Conservation (phyloP, 2,113 vertebrate species). For the Chloebia gouldiae region DNA sequence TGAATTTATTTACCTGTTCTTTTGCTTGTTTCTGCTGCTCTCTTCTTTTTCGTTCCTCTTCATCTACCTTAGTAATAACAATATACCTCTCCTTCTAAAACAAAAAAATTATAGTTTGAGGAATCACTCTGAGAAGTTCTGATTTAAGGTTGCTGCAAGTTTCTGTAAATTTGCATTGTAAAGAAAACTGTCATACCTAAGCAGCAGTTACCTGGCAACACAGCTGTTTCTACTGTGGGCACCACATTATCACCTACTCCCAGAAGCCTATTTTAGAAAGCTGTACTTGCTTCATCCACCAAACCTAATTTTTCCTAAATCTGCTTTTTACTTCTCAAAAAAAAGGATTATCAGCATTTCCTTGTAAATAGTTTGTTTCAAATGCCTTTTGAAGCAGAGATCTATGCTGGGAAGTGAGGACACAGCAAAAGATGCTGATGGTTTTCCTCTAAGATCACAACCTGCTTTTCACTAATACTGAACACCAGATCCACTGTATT, state of each 20-base stretch:
- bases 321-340: not conserved
- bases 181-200: not conserved
- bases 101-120: not conserved
- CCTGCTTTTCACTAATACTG: not conserved
- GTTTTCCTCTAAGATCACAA: not conserved
- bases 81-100: conserved; percentile 93
- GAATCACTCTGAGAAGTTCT: not conserved
- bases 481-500: not conserved
- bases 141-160: not conserved
- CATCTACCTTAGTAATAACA: conserved; percentile 91
- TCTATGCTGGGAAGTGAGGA: not conserved
- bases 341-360: not conserved
- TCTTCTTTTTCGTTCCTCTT: conserved; percentile 89
- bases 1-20: conserved; percentile 82
- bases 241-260: not conserved
- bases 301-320: not conserved
- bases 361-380: not conserved
- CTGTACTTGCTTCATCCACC: not conserved
- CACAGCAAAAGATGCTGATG: not conserved
- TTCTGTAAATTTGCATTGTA: not conserved
- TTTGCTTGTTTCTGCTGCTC: conserved; percentile 89
- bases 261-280: not conserved
- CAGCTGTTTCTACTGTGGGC: not conserved
- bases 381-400: not conserved
- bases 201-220: not conserved